Evolutionary conservation across 2,113 vertebrate genomes (phyloP).

Genomic region (Verasper variegatus): DNA sequence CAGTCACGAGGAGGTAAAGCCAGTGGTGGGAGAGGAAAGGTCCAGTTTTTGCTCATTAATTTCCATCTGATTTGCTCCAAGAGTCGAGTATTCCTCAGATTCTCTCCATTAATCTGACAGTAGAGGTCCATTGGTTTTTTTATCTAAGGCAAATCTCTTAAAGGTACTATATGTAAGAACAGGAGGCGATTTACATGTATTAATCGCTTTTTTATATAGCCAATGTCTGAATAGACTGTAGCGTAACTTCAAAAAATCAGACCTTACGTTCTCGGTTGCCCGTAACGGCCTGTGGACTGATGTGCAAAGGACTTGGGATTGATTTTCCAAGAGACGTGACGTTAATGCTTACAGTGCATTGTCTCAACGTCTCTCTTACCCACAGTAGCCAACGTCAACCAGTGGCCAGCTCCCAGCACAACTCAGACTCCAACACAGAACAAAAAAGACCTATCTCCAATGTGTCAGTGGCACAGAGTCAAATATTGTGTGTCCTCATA

Average conservation of each 20-base stretch:
- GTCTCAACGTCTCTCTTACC: not conserved
- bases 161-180: not conserved
- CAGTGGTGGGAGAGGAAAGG: slow-evolving; percentile 57
- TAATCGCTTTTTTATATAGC: not conserved
- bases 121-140: slow-evolving; percentile 64
- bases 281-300: not conserved
- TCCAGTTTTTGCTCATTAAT: slow-evolving; percentile 82
- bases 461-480: too few species aligned
- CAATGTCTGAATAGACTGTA: not conserved
- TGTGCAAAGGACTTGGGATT: not conserved
- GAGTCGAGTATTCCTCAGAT: slow-evolving; percentile 70
- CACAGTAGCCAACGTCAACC: not conserved
- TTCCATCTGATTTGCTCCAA: slow-evolving; percentile 77
- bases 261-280: not conserved
- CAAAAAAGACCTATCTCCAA: too few species aligned
- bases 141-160: slow-evolving; percentile 38
- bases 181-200: not conserved
- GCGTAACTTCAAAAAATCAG: not conserved
- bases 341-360: not conserved
- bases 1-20: slow-evolving; percentile 70
- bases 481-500: too few species aligned
- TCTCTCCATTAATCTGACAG: slow-evolving; percentile 79
- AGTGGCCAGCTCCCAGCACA: too few species aligned
- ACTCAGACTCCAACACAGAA: too few species aligned
- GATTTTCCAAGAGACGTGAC: too few species aligned